Base-by-base conservation (phyloP, 2,888 invertebrate genomes). In the Panzeria rudis region DNA sequence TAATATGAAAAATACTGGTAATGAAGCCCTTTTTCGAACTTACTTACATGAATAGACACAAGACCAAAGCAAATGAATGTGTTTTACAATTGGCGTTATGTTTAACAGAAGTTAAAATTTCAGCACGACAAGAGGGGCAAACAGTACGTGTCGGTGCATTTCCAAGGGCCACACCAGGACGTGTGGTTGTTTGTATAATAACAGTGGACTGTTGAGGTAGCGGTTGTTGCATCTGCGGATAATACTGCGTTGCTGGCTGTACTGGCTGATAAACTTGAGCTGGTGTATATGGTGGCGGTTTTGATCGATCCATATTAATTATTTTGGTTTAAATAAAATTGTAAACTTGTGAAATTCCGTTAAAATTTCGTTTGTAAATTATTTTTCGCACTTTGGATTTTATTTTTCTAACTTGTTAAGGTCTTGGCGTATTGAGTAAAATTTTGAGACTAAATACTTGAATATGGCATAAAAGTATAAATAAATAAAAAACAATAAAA, bases 81-180 rank as follows among this genome's bases (percentile, higher is more conserved):
- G 92, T 92, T 23, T 90, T 89, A 7, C 89, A 86, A 6, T 89
- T 91, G 17, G 92, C 88, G 6, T 89, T 88, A 81, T 90, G 90
- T 83, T 88, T 90, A 0, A 94, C 91, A 54, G 91, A 92, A 23
- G 94, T 94, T 62, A 93, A 87, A n/a, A 94, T 91, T 25, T 92
- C 92, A 0, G 93, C 92, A 4, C 90, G 91, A 86, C 94, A 94
- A 2, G 93, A 93, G 0, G 93, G 93, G 80, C 94, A 94, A 2
- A 89, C 88, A 11, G 93, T 87, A 17, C 90, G 90, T 0, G 89
- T 86, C 1, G 91, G 90, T 4, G 86, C 88, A 44, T 75, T 88
- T 59, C 89, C 89, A 25, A 91, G 88, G n/a, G 90, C 88, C 38
- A 89, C 87, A 66, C 88, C 87, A 61, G 89, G 88, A 0, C 87